Percentiles rank a stretch among this genome's conserved stretches.
These are phyloP conservation scores for Varanus salvator DNA, from an alignment of 2,113 vertebrate genomes.

Conservation along the genomic window DNA sequence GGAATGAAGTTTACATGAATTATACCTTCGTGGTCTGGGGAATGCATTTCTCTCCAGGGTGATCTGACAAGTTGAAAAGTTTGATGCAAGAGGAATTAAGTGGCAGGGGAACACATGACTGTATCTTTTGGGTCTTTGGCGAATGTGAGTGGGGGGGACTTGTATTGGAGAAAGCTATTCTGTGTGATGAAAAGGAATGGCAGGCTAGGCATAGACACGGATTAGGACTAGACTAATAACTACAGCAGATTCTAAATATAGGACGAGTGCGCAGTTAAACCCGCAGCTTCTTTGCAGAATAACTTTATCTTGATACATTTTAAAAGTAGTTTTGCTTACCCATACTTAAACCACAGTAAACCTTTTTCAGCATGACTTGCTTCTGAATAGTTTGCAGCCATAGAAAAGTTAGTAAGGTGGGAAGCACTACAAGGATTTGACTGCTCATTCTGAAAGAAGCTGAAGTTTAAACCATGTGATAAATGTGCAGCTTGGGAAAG, in stretches of 20 bases:
- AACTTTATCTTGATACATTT: background rate
- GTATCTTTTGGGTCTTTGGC: background rate
- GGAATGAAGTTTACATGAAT: background rate
- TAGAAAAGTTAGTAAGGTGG: slow-evolving; percentile 19
- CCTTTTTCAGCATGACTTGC: background rate
- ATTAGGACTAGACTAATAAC: too few relatives aligned
- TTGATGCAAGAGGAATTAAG: background rate
- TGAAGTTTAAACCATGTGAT: background rate
- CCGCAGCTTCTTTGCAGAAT: background rate
- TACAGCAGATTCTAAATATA: background rate
- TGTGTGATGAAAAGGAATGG: background rate
- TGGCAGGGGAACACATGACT: background rate
- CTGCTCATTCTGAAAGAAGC: background rate
- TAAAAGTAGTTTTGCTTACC: background rate
- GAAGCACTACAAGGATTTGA: background rate
- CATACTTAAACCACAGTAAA: background rate
- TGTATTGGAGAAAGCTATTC: background rate
- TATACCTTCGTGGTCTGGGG: background rate
- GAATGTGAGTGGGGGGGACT: background rate
- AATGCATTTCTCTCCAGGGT: background rate
- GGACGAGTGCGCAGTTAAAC: background rate
- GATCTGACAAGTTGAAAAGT: background rate
- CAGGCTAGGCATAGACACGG: too few relatives aligned
- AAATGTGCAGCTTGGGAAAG: background rate
- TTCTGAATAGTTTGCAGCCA: background rate